Base-by-base conservation (phyloP, 2,797 vertebrate species). In the Sebastes oblongus region DNA sequence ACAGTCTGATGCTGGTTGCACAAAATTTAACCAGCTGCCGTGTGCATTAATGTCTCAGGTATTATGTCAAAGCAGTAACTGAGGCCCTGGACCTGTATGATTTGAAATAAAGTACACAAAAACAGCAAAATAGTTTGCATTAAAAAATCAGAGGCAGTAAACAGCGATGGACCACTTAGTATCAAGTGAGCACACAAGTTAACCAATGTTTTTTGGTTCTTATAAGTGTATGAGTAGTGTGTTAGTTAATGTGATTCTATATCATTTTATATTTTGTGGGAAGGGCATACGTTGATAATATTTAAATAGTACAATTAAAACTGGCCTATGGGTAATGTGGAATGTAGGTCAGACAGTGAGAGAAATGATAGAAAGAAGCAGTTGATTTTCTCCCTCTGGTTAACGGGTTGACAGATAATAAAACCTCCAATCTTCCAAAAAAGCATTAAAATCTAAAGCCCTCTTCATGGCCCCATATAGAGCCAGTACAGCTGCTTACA, bases 301-400 rank as follows among this genome's bases (percentile, higher is more conserved):
- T 69, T 42, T 54, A 72, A 69, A 79, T n/a, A 24, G 20, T 25
- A 72, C 52, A 75, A 77, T 72, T 80, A 78, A 69, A 86, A 74
- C n/a, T 52, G 18, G 32, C 30, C 65, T 10, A 8, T 78, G 61
- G 70, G 34, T 54, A 27, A 66, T 65, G 56, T 68, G 34, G 62
- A 86, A 82, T 81, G 30, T 73, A 78, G 65, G 66, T 54, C 72
- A 75, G 20, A 71, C 58, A 75, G 27, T 58, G 32, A 75, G 50
- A 69, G 25, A 70, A 76, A 66, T 30, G 11, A 74, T 2, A 6
- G 36, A n/a, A 62, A 36, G 50, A 71, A 62, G 25, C 69, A 27
- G 66, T 18, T 30, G 71, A 69, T 27, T 65, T 50, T 39, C 12
- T 4, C 4, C 25, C 30, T 62, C 13, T 61, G 13, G 56, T 80